Base-by-base conservation (phyloP, 2,888 invertebrate species). In the Zelleria hepariella region DNA sequence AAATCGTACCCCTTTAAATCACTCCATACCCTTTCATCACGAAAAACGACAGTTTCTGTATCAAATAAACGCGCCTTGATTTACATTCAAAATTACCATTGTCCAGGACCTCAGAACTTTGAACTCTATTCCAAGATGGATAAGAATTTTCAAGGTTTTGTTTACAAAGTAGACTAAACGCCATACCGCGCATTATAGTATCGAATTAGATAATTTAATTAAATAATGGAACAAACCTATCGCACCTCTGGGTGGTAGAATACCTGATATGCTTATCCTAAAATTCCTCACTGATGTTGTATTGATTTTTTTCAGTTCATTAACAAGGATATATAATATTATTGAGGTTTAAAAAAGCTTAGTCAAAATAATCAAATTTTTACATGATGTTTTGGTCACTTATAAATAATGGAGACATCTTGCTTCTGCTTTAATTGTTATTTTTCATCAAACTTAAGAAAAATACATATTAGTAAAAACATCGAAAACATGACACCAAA, bases 171-270 rank as follows among this genome's bases (percentile, higher is more conserved):
- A 69, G 73, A 71, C 74, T 80, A 80, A 82, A 80, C 71, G 74
- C 64, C 72, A 72, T 74, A 75, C 76, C 78, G 77, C 86, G 83
- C 84, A 80, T 84, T 82, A 74, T 69, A 71, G 65, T 82, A 85
- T 86, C 86, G 80, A 85, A 85, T 84, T 81, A 83, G 86, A 86
- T 86, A 83, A 78, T 75, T 66, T 77, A 83, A 83, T 82, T 82
- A 77, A 76, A 69, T 66, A 62, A 65, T 25, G 24, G 42, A 67
- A 79, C 32, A 5, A 75, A 74, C 75, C 72, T 65, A 75, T 82
- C 80, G 78, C 78, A 71, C 80, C 75, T 82, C 75, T 82, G 85
- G 83, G 84, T 82, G 86, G 85, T 77, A 80, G 65, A 75, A 66
- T 67, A 67, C 67, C 66, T 56, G 69, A 75, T 72, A 68, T 63